Base-by-base conservation (phyloP, 2,888 invertebrate species). In the Cryptocephalus moraei region DNA sequence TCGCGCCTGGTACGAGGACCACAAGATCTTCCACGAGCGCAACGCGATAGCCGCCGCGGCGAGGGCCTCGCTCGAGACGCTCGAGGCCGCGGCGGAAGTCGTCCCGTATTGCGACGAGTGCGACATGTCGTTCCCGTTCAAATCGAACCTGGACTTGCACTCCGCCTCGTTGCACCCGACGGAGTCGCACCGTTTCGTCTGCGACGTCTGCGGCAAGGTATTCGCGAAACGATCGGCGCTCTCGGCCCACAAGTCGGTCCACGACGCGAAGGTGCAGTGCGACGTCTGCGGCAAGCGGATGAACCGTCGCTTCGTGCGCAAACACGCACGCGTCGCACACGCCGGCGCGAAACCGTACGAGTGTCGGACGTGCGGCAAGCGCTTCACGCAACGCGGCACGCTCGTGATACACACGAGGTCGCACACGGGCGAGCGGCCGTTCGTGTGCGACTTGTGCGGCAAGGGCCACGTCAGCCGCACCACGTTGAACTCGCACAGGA, bases 331-430 rank as follows among this genome's bases (percentile, higher is more conserved):
- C 64, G 77, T 74, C 62, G 6, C 3, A 2, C 80, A 80, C 69
- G 76, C 76, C 51, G 80, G 80, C 39, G 75, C 77, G 57, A 68
- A 77, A 50, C 80, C 80, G 1, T 80, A 79, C 67, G 65, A 66
- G 51, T 80, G 80, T 6, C 62, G 69, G 63, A 49, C 67, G 22
- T 22, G 22, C 22, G 22, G 22, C 22, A 6, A 22, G 3, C 2
- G 22, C 22, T 22, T 22, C 22, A n/a, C n/a, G n/a, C n/a, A n/a
- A n/a, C n/a, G n/a, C n/a, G n/a, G n/a, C n/a, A n/a, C n/a, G n/a
- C n/a, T n/a, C n/a, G n/a, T n/a, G n/a, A n/a, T n/a, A n/a, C n/a
- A n/a, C n/a, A n/a, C n/a, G n/a, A n/a, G n/a, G n/a, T n/a, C n/a
- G n/a, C n/a, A n/a, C n/a, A n/a, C n/a, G n/a, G n/a, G n/a, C n/a